Evolutionary conservation across 2,888 invertebrate species (phyloP), one percentile per base, ranked within the genome.

Genomic region (Pheosia tremula): DNA sequence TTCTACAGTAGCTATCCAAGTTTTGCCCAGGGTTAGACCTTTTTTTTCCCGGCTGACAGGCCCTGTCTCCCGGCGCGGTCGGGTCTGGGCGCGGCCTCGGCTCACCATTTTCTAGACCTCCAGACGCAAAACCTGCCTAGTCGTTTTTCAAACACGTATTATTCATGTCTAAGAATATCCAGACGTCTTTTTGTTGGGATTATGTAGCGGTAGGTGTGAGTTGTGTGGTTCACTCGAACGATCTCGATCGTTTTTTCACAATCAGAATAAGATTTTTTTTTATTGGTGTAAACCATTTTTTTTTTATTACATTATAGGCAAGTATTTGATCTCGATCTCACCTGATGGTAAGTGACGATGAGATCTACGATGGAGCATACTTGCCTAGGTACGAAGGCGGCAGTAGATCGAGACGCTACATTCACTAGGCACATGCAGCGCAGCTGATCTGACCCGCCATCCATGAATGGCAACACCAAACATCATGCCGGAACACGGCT

Each of bases 161-260:
- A 68, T 66, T 55, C 57, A 52, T 45, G 41, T 52, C 62, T 45
- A 37, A 63, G 41, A 70, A 60, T 57, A 57, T 52, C 55, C 59
- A 68, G 70, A 73, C 68, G 9, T 57, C 58, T 73, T 74, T 73
- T 68, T 67, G 60, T 63, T 67, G 49, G 7, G 47, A 36, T 67
- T 73, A 67, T 50, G 36, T 73, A 75, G 67, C 59, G 52, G 36
- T 52, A n/a, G 9, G 52, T 52, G 24, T 3, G 52, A 52, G 52
- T 3, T 6, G 13, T 13, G 36, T 50, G 24, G 24, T n/a, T 2
- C 24, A 9, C 8, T 6, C 10, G 8, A 36, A 52, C 1, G 36
- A 24, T 9, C 8, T 52, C 10, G 36, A 52, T 52, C 0, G n/a
- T 52, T 11, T 52, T 47, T 47, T 47, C 3, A 4, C 10, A 43